phyloP scores from a whole-genome alignment of 1,140 invertebrate genomes.

The Druon quercuslanigerum region DNA sequence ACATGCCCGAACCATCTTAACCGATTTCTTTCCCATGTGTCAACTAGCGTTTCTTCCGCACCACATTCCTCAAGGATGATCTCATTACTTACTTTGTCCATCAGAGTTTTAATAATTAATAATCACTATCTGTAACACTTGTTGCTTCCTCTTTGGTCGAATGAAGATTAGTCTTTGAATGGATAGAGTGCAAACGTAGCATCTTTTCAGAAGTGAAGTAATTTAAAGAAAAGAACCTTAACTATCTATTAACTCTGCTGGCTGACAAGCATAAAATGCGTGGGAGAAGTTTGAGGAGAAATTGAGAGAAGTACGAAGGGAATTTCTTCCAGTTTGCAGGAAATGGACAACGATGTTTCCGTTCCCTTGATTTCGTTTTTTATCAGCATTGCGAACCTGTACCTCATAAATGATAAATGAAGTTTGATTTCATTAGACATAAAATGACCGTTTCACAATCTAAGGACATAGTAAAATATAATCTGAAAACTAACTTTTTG shows the following conservation, averaged over 20 bases:
- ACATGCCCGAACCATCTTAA: too few relatives aligned
- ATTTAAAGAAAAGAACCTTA: background rate
- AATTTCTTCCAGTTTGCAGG: background rate
- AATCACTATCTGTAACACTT: background rate
- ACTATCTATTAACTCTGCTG: background rate
- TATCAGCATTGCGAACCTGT: slow-evolving; percentile 4
- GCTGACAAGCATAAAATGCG: background rate
- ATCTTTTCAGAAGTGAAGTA: background rate
- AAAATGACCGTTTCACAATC: background rate
- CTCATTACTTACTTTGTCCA: too few relatives aligned
- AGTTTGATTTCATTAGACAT: background rate
- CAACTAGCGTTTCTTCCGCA: too few relatives aligned
- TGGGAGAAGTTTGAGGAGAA: background rate
- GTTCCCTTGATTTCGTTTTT: background rate
- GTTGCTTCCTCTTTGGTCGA: slow-evolving; percentile 4
- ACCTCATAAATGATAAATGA: slow-evolving; percentile 5
- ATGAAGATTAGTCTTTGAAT: slow-evolving; percentile 5
- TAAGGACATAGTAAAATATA: background rate
- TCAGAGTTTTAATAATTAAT: background rate
- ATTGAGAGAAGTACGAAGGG: background rate
- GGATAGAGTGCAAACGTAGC: background rate
- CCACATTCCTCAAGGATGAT: too few relatives aligned
- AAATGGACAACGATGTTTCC: background rate
- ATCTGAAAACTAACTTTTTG: too few relatives aligned
- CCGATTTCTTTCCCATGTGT: too few relatives aligned